Evolutionary conservation across 2,888 invertebrate genomes (phyloP).

Genomic region (Chrysodeixis includens): DNA sequence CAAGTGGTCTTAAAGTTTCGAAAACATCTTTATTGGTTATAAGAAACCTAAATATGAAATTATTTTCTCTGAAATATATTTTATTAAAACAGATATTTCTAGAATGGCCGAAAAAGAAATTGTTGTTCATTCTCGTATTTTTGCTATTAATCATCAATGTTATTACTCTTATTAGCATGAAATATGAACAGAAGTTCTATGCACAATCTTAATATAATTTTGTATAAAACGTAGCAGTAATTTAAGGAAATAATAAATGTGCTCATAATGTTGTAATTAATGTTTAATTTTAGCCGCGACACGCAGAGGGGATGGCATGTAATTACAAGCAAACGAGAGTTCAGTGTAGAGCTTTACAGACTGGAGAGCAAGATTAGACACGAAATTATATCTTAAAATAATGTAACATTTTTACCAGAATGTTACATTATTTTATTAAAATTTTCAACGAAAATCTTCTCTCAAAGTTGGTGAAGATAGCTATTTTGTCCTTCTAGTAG

Average conservation of each 20-base stretch:
- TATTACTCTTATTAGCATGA: no score
- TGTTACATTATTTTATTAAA: no score
- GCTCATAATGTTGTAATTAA: slow-evolving; percentile 55
- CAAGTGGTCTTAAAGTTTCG: background rate
- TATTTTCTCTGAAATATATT: no score
- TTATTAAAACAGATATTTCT: no score
- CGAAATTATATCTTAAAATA: slow-evolving; percentile 32
- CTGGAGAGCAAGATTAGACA: slow-evolving; percentile 32
- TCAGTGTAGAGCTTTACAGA: slow-evolving; percentile 26
- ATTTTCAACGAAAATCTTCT: background rate
- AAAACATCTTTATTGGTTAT: no score
- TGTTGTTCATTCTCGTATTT: no score
- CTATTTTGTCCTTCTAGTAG: no score
- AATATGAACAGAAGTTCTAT: background rate
- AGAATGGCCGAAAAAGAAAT: no score
- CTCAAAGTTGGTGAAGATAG: background rate
- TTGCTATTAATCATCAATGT: no score
- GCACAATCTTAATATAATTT: background rate
- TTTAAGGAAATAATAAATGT: slow-evolving; percentile 54
- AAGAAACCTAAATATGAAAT: no score
- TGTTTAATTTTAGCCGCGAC: slow-evolving; percentile 58
- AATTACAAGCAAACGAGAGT: slow-evolving; percentile 37
- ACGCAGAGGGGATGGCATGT: slow-evolving; percentile 37
- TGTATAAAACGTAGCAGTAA: slow-evolving; percentile 23
- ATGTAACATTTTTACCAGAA: slow-evolving; percentile 8